Base-by-base conservation (phyloP, 30 jellyfish, hydroid and myxozoan genomes). In the Euphysa ruthae region DNA sequence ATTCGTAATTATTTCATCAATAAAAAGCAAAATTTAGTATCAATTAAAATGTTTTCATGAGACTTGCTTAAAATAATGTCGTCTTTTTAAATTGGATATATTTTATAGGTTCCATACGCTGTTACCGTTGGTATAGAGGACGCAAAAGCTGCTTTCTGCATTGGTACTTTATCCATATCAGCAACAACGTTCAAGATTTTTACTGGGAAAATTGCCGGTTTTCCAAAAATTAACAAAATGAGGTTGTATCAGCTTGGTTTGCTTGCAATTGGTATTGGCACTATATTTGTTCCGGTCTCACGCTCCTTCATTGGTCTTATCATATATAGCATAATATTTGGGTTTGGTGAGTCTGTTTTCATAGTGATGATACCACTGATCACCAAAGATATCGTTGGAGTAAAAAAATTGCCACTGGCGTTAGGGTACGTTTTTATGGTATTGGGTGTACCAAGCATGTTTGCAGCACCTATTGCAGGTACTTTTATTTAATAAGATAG, bases 381-480 rank as follows among this genome's bases (percentile, higher is more conserved):
- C 34, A 90, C 98, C 8, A 90, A 81, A 51, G 94, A 90, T 38
- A 83, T 90, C 19, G 98, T 90, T 35, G 98, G 98, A 13, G 80
- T 80, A 5, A 29, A 61, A 60, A 74, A 93, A 34, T 69, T 80
- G 35, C 84, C 98, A 10, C 85, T 82, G 4, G 98, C 98, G 0
- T 56, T 90, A 18, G 98, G 98, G 20, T 82, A 93, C 34, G 82
- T 90, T 49, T 90, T 90, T 49, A 90, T 90, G 98, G 64, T 90
- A 21, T 70, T 90, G 95, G 84, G 92, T 7, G 52, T 74, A 1
- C 95, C 98, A 12, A 80, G 95, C 7, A 77, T 81, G 84, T 81
- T 90, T 49, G 98, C 95, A 16, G 85, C 98, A 1, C 98, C 98
- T 13, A 74, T 90, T 21, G 95, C 98, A 27, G 98, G 98, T 90